A percentile compares a stretch with the other conserved stretches of the same genome.
These are phyloP conservation scores for Galeopterus variegatus DNA, from an alignment of 2,113 vertebrate species.

Conservation along the genomic window DNA sequence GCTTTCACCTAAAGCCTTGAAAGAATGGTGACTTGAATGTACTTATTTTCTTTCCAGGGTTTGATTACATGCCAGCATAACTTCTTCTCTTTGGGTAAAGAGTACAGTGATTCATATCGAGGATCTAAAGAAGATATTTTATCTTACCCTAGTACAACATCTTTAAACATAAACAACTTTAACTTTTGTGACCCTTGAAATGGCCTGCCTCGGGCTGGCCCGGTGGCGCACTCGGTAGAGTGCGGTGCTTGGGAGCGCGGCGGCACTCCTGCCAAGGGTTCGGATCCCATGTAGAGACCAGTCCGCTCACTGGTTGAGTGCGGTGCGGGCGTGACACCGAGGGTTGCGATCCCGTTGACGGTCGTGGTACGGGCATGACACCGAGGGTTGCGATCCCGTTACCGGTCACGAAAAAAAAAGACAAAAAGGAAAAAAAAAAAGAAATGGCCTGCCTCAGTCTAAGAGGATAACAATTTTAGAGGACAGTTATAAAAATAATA, in stretches of 20 bases:
- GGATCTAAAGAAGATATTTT: constrained; percentile 5
- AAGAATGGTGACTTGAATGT: not conserved
- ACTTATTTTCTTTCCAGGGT: not conserved
- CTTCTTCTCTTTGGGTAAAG: not conserved
- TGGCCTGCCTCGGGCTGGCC: not conserved
- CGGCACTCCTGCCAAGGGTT: too few relatives aligned
- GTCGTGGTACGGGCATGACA: too few relatives aligned
- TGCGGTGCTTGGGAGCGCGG: too few relatives aligned
- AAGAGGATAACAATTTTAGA: not conserved
- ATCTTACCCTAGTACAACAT: not conserved
- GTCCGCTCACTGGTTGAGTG: too few relatives aligned
- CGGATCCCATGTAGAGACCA: too few relatives aligned
- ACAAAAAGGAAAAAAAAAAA: too few relatives aligned
- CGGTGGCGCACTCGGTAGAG: too few relatives aligned
- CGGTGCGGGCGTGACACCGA: too few relatives aligned
- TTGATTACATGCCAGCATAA: not conserved
- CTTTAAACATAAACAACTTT: constrained; percentile 17
- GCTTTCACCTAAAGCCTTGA: not conserved
- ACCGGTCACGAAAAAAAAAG: too few relatives aligned
- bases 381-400: too few relatives aligned
- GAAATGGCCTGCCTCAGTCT: not conserved
- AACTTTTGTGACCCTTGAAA: not conserved
- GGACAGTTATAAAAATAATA: constrained; percentile 38
- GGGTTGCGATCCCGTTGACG: too few relatives aligned
- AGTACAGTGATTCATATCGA: constrained; percentile 3